Evolutionary conservation across 2,797 vertebrate species (phyloP).

Genomic region (Percopsis omiscomaycus): DNA sequence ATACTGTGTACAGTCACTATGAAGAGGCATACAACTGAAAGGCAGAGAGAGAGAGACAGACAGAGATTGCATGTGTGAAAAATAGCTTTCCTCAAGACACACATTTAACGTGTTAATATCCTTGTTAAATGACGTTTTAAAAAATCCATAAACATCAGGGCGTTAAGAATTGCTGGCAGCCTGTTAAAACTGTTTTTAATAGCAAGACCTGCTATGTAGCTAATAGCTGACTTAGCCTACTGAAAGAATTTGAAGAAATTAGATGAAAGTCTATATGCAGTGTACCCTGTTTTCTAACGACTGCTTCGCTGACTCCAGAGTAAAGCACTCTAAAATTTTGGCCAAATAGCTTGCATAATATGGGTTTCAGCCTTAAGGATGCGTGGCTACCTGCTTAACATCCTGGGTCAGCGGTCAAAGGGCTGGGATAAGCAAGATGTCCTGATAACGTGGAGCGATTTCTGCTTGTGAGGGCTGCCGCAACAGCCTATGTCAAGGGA

Average conservation of each 20-base stretch:
- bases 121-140: slow-evolving; percentile 14
- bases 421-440: slow-evolving; percentile 7
- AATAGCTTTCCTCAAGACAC: slow-evolving; percentile 38
- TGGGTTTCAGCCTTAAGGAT: slow-evolving; percentile 30
- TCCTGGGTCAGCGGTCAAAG: slow-evolving; percentile 38
- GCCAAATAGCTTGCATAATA: slow-evolving; percentile 37
- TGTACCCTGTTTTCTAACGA: too few species aligned
- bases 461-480: slow-evolving; percentile 52
- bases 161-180: too few species aligned
- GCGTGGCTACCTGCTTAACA: slow-evolving; percentile 41
- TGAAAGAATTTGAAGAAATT: slow-evolving; percentile 7
- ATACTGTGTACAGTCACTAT: slow-evolving; percentile 50
- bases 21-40: slow-evolving; percentile 38
- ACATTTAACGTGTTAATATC: slow-evolving; percentile 37
- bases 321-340: slow-evolving; percentile 24
- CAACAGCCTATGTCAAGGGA: slow-evolving; percentile 51
- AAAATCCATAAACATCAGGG: too few species aligned
- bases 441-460: slow-evolving; percentile 36
- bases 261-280: slow-evolving; percentile 22
- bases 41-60: slow-evolving; percentile 5
- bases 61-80: slow-evolving; percentile 49
- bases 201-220: too few species aligned
- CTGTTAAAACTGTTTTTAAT: background rate
- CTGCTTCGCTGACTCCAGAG: slow-evolving; percentile 3
- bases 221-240: too few species aligned